Percentiles rank a stretch among this genome's conserved stretches.
Evolutionary conservation across 2,888 invertebrate genomes (phyloP).

Genomic region (Apamea epomidion): DNA sequence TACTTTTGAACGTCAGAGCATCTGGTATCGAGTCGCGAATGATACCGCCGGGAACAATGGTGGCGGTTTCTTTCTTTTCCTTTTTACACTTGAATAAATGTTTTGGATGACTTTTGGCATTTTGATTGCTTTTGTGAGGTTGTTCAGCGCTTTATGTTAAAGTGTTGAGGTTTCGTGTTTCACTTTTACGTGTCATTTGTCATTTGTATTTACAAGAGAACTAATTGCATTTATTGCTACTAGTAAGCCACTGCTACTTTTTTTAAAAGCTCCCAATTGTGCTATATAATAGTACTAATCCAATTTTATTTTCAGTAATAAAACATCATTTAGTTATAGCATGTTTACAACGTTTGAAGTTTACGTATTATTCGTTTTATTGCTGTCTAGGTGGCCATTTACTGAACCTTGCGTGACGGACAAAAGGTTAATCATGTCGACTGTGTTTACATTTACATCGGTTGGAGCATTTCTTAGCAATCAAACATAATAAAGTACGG

Average conservation of each 20-base stretch:
- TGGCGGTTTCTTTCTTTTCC: slow-evolving; percentile 26
- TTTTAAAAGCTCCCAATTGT: not conserved
- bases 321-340: slow-evolving; percentile 29
- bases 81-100: slow-evolving; percentile 63
- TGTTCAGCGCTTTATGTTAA: slow-evolving; percentile 26
- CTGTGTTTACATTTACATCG: slow-evolving; percentile 31
- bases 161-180: slow-evolving; percentile 13
- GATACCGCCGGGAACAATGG: slow-evolving; percentile 55
- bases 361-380: slow-evolving; percentile 46
- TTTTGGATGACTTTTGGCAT: slow-evolving; percentile 41
- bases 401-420: slow-evolving; percentile 34
- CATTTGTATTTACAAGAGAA: slow-evolving; percentile 8
- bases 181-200: slow-evolving; percentile 23
- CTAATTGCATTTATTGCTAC: slow-evolving; percentile 4
- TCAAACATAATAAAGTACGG: slow-evolving; percentile 25
- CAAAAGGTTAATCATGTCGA: slow-evolving; percentile 44
- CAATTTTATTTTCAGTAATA: slow-evolving; percentile 27
- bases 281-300: slow-evolving; percentile 8
- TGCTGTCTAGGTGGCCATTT: slow-evolving; percentile 45
- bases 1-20: slow-evolving; percentile 59
- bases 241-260: not conserved
- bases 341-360: slow-evolving; percentile 40
- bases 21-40: slow-evolving; percentile 53
- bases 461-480: slow-evolving; percentile 22
- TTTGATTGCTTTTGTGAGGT: slow-evolving; percentile 57